Base-by-base conservation (phyloP, 2,888 invertebrate genomes). In the Drosophila neutralis region DNA sequence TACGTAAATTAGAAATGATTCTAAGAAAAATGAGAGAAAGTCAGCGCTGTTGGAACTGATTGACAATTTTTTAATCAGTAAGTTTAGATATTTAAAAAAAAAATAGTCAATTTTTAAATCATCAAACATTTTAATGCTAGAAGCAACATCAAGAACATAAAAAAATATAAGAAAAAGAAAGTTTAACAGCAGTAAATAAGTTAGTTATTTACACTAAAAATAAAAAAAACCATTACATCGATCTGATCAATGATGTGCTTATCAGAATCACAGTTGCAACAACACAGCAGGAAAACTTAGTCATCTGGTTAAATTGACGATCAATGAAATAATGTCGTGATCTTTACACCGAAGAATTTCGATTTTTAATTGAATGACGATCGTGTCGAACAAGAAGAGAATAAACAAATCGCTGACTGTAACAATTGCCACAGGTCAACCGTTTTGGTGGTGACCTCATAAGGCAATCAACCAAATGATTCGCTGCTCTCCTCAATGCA, bases 281-380 rank as follows among this genome's bases (percentile, higher is more conserved):
- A 49, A 56, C 29, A 38, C 13, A 59, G 21, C 21, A 40, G 31
- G 15, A 49, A 49, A 31, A 62, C 36, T 68, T 60, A 57, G 52
- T 73, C 60, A 78, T 73, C 31, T 29, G 2, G 49, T n/a, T 54
- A 58, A 66, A 76, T 68, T 68, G 56, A 51, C 60, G 56, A 59
- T 54, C 33, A 72, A 58, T 71, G 40, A 64, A 66, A 67, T 62
- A 56, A 73, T 68, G 66, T 75, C 76, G 53, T 48, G 72, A 76
- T 59, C 69, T 69, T 60, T 61, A n/a, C 40, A 29, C 8, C 21
- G 63, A 56, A 53, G 67, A 81, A 87, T 84, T 72, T 67, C 64
- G 69, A 74, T 84, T 2, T 71, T 84, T 79, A 89, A 84, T 84
- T 87, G 78, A 84, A 60, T 80, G 78, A 89, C 73, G 73, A 84